Base-by-base conservation (phyloP, 1,140 invertebrate species). In the Dendroctonus ponderosae region DNA sequence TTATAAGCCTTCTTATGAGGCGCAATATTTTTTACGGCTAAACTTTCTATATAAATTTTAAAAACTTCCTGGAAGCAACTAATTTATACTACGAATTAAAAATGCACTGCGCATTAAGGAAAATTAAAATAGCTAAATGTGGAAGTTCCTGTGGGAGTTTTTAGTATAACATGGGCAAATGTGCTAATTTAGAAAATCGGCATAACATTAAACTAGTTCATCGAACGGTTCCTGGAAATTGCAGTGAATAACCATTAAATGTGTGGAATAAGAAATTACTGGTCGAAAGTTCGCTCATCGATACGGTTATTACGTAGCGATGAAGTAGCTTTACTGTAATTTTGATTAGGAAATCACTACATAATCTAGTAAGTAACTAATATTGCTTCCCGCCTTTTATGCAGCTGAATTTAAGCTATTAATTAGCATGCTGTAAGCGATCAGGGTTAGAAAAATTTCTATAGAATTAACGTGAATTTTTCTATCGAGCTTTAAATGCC, bases 51-150 rank as follows among this genome's bases (percentile, higher is more conserved):
- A 56, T 56, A 56, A 56, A 56, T 56, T 56, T 39, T 38, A 56
- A 39, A 56, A 56, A 56, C 8, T 56, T 56, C 53, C 9, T 41
- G 11, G 4, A 41, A 41, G 9, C 39, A 56, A 41, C 53, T 56
- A 56, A 56, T 56, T 56, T 56, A 56, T 56, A n/a, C 41, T 56
- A n/a, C 38, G 39, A 41, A 56, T 56, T 56, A 56, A 52, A 52
- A 52, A 9, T 52, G 15, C 50, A 12, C 15, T 7, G 50, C n/a
- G 50, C 50, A 52, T 52, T 52, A 52, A 52, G n/a, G 8, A 26
- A 26, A 52, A 52, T 52, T 52, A 52, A 26, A 9, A n/a, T 52
- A 52, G 50, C 50, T n/a, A 52, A 52, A 52, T 12, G 9, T 11
- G 12, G 44, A 46, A 46, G 12, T 46, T 46, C 12, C 9, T 2